Conservation (phyloP, 1,140 invertebrate genomes). For the Stratiolaelaps scimitus region DNA sequence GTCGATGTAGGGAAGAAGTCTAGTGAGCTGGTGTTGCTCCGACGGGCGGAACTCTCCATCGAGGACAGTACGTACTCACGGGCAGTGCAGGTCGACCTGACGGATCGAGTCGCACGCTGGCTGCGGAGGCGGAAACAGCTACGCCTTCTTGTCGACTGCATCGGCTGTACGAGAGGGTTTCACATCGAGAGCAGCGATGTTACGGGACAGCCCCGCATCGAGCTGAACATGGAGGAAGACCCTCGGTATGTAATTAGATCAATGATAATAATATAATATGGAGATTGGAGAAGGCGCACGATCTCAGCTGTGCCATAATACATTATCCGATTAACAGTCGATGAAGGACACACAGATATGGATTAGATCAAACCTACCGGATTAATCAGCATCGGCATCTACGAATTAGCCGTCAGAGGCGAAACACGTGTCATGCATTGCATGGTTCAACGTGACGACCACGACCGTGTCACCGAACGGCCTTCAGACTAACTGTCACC, state of each 20-base stretch:
- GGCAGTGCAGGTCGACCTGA: not conserved
- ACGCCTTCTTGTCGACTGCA: constrained; percentile 65
- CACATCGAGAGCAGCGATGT: constrained; percentile 41
- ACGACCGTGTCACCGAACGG: not conserved
- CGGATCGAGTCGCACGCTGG: constrained; percentile 10
- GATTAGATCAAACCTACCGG: too few relatives aligned
- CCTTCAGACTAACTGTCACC: not conserved
- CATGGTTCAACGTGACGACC: not conserved
- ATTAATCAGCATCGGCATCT: too few relatives aligned
- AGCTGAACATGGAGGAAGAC: too few relatives aligned
- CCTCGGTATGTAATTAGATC: too few relatives aligned
- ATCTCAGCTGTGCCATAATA: too few relatives aligned
- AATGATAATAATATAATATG: too few relatives aligned
- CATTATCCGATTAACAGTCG: too few relatives aligned
- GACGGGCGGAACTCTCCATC: not conserved
- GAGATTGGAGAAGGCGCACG: too few relatives aligned
- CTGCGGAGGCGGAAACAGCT: constrained; percentile 46
- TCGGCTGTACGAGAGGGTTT: constrained; percentile 55
- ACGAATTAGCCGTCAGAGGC: too few relatives aligned
- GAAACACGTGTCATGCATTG: too few relatives aligned
- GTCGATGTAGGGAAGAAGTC: not conserved
- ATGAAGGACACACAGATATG: too few relatives aligned
- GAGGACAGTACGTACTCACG: too few relatives aligned
- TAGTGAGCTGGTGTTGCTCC: constrained; percentile 6
- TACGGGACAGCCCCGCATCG: constrained; percentile 29